Percentiles rank a stretch among this genome's conserved stretches.
Conservation (phyloP, 1,140 invertebrate species). For the Drosophila murphyi region DNA sequence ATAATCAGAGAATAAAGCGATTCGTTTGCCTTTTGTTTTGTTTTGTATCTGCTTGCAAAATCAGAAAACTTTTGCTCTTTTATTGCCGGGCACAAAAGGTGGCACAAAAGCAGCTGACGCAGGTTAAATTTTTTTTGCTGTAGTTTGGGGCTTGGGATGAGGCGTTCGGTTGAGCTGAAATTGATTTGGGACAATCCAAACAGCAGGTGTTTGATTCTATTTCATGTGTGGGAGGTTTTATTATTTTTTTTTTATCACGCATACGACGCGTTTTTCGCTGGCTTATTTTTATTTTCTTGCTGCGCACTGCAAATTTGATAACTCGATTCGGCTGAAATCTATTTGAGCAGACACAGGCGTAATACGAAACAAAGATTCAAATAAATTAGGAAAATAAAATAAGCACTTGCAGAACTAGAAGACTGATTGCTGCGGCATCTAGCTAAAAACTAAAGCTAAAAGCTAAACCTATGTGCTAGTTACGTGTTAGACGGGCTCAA, state of each 20-base stretch:
- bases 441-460: slow-evolving; percentile 43
- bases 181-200: slow-evolving; percentile 39
- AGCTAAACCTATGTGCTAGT: slow-evolving; percentile 59
- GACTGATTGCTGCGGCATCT: slow-evolving; percentile 29
- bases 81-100: slow-evolving; percentile 3
- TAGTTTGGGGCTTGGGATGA: background rate
- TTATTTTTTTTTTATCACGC: slow-evolving; percentile 20
- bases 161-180: slow-evolving; percentile 26
- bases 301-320: slow-evolving; percentile 47
- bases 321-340: slow-evolving; percentile 29
- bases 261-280: slow-evolving; percentile 27
- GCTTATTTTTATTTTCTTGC: slow-evolving; percentile 25
- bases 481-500: slow-evolving; percentile 21
- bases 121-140: background rate
- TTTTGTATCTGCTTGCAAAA: background rate
- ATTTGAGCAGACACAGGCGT: slow-evolving; percentile 35
- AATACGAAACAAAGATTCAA: background rate
- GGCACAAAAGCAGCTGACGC: slow-evolving; percentile 13
- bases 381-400: slow-evolving; percentile 11
- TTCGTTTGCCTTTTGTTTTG: background rate
- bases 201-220: slow-evolving; percentile 44
- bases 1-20: slow-evolving; percentile 8
- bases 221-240: background rate
- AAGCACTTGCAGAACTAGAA: slow-evolving; percentile 18
- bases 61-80: background rate